phyloP scores from a whole-genome alignment of 2,888 invertebrate genomes.

The Thumatha senex region DNA sequence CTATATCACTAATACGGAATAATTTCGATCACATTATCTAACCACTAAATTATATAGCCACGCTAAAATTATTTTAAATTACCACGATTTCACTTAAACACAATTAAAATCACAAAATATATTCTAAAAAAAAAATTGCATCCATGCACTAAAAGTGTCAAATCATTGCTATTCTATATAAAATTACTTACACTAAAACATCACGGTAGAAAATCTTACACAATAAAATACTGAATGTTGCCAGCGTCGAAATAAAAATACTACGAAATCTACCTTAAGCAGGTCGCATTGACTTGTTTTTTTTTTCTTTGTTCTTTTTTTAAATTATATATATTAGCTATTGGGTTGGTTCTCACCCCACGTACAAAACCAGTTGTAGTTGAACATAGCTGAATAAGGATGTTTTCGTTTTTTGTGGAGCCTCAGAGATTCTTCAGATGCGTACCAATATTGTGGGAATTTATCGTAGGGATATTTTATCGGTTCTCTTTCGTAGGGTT shows the following conservation, averaged over 20 bases:
- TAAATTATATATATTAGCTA: conserved; percentile 48
- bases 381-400: conserved; percentile 68
- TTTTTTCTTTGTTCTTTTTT: background rate
- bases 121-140: background rate
- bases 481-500: conserved; percentile 64
- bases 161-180: conserved; percentile 9
- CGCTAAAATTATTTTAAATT: conserved; percentile 10
- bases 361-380: conserved; percentile 63
- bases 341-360: conserved; percentile 67
- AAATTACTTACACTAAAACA: conserved; percentile 20
- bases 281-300: conserved; percentile 8
- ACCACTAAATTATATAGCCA: conserved; percentile 27
- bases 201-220: background rate
- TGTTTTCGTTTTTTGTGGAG: conserved; percentile 75
- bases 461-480: conserved; percentile 66
- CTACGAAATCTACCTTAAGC: conserved; percentile 11
- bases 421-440: conserved; percentile 69
- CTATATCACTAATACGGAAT: conserved; percentile 36
- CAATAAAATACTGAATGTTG: conserved; percentile 33
- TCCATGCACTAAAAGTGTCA: too few species aligned
- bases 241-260: conserved; percentile 28
- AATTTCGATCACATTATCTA: conserved; percentile 32
- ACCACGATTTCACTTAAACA: conserved; percentile 1
- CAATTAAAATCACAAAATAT: conserved; percentile 22
- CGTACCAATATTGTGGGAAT: conserved; percentile 74